A percentile compares a stretch with the other conserved stretches of the same genome.
These are phyloP conservation scores for Ctenosaura bakeri DNA, from an alignment of 2,797 vertebrate genomes.

Conservation along the genomic window DNA sequence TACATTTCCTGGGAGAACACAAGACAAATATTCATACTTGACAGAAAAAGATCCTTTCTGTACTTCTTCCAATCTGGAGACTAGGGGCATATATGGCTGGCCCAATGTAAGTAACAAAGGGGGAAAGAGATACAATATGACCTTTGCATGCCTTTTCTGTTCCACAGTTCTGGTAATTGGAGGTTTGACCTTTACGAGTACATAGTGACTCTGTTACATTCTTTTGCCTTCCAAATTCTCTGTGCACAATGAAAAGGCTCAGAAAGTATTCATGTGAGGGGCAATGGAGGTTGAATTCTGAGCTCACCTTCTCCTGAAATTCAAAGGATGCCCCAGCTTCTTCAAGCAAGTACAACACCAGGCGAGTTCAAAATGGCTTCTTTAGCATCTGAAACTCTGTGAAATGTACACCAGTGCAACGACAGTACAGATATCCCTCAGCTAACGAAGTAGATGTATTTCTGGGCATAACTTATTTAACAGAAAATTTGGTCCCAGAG, in stretches of 20 bases:
- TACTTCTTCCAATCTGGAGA: conserved; percentile 59
- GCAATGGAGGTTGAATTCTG: neutral
- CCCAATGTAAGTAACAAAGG: conserved; percentile 73
- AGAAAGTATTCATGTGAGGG: neutral
- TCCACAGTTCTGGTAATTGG: conserved; percentile 72
- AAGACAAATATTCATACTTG: conserved; percentile 48
- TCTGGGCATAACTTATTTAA: too few species aligned
- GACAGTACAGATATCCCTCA: too few species aligned
- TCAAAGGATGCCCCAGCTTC: neutral
- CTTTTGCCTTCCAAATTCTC: conserved; percentile 23
- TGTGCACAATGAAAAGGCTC: rapidly evolving
- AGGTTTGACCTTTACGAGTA: conserved; percentile 74
- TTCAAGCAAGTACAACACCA: neutral
- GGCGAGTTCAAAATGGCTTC: neutral
- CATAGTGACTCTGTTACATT: conserved; percentile 26
- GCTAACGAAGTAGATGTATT: too few species aligned
- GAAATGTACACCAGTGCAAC: neutral
- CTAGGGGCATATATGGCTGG: conserved; percentile 58
- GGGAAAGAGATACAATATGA: conserved; percentile 66
- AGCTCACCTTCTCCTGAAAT: neutral
- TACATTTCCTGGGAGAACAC: conserved; percentile 45
- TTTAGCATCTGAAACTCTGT: neutral
- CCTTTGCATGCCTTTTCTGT: conserved; percentile 72
- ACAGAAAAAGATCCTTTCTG: conserved; percentile 18
- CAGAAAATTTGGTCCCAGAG: too few species aligned